Evolutionary conservation across 2,888 invertebrate species (phyloP), one percentile per base, ranked within the genome.

Genomic region (Meteorus cinctellus): DNA sequence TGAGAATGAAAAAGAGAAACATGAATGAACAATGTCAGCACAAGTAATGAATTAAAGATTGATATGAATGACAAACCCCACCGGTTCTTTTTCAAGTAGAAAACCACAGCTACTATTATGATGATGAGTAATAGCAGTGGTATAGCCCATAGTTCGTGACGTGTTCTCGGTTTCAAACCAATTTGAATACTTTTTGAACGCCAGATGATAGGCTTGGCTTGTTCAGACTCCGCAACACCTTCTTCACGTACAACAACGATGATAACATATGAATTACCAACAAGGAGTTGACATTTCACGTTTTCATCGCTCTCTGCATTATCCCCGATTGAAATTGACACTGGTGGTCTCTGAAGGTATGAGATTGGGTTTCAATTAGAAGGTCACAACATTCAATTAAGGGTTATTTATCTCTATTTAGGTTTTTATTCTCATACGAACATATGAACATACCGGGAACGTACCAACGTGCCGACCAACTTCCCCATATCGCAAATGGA

Each of bases 311-410:
- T 79, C 4, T 63, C 12, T 14, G 45, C 24, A 16, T 81, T 71
- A 55, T 83, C 81, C 5, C 85, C 85, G 14, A 86, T 75, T 3
- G 2, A 70, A n/a, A 86, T 81, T 24, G 67, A 67, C 24, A 4
- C 78, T 77, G 1, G 76, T 78, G 0, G 70, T 77, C 81, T 81
- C 79, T 84, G 14, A 59, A 48, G 12, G 24, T 1, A 48, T 41
- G 4, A 12, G 41, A 41, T 41, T 41, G 4, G 12, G 14, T 41
- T 41, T 12, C 5, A 5, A 34, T 34, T 34, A 16, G 48, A n/a
- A 5, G 10, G 10, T 48, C 5, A 48, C 48, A 48, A 48, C n/a
- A n/a, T n/a, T n/a, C n/a, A 34, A 4, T 34, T 6, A 34, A 34
- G 34, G 34, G 6, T 6, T 34, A 4, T 4, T 16, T 55, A 10